Base-by-base conservation (phyloP, 2,888 invertebrate genomes). In the Rhorus exstirpatorius region DNA sequence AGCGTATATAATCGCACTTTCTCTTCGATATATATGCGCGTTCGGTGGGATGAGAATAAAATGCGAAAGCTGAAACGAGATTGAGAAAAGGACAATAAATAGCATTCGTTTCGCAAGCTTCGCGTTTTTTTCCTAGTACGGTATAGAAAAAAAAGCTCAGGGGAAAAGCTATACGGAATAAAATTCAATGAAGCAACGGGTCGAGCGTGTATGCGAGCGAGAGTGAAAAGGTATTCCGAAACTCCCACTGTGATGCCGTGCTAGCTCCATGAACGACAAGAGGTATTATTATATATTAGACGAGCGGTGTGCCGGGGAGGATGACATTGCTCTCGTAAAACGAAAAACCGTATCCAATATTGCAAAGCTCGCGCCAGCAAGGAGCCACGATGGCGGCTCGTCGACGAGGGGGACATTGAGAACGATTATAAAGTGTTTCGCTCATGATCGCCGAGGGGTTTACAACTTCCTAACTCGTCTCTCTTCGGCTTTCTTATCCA, bases 371-470 rank as follows among this genome's bases (percentile, higher is more conserved):
- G 49, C 68, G 53, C 35, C 44, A 49, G 8, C 44, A 44, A 65
- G 38, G 44, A 49, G 35, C 35, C 21, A 51, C 79, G 53, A 71
- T 31, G 31, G 41, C n/a, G 24, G n/a, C n/a, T n/a, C n/a, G n/a
- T n/a, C n/a, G n/a, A n/a, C n/a, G n/a, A n/a, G 3, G 26, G 41
- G 24, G 21, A 53, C 68, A 44, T 74, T 74, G 53, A 24, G 38
- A 77, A 71, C 76, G 81, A 81, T 81, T 77, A 81, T 72, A 77
- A 77, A 77, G 67, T 61, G 44, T 58, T 65, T 68, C 35, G 35
- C 21, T 38, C 35, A 10, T 14, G 44, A 19, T 24, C 60, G 46
- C 26, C 51, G 12, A 61, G 61, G 49, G 49, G 46, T 61, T 38
- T 35, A 21, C 2, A 19, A 55, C 53, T 19, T n/a, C 6, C 31